Base-by-base conservation (phyloP, 1,140 invertebrate species). In the Propsilocerus akamusi region DNA sequence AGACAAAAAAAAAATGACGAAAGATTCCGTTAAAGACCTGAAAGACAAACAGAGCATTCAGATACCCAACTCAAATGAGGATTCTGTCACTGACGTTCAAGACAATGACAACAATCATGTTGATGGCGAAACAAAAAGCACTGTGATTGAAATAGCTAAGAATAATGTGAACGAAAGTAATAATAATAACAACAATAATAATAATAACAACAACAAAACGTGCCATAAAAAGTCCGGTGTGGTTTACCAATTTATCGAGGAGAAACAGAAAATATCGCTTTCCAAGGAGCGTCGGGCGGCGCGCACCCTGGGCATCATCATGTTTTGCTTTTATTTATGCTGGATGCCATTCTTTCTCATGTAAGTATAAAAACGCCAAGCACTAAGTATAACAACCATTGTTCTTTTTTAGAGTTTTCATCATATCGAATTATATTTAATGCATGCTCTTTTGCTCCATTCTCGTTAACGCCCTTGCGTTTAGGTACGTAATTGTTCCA, bases 281-380 rank as follows among this genome's bases (percentile, higher is more conserved):
- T 90, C 89, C 0, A 84, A 91, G 56, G 93, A 97, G 61, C 73
- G 92, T 54, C 75, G 90, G 23, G 93, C 93, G 0, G 92, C 92
- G 0, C 73, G 90, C 32, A 94, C 90, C 3, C 71, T 96, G 1
- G 91, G 91, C 14, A 89, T 95, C 46, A 92, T 95, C 47, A 90
- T 91, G 86, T 2, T 90, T 97, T 65, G 88, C 97, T 28, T 79
- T 97, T n/a, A n/a, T n/a, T n/a, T n/a, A 1, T 97, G 92, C 62
- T 97, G 95, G 91, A 68, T 97, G 51, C 94, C 94, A 3, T 97
- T 97, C 67, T 94, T 97, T 62, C 77, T 95, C 8, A 85, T 93
- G 74, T 41, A 41, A 41, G 34, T 41, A n/a, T 34, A 34, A 34
- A 34, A 34, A 34, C 14, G n/a, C 2, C n/a, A 6, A n/a, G n/a